These are phyloP conservation scores for Hyla sarda DNA, from an alignment of 2,113 vertebrate species.

Conservation along the genomic window DNA sequence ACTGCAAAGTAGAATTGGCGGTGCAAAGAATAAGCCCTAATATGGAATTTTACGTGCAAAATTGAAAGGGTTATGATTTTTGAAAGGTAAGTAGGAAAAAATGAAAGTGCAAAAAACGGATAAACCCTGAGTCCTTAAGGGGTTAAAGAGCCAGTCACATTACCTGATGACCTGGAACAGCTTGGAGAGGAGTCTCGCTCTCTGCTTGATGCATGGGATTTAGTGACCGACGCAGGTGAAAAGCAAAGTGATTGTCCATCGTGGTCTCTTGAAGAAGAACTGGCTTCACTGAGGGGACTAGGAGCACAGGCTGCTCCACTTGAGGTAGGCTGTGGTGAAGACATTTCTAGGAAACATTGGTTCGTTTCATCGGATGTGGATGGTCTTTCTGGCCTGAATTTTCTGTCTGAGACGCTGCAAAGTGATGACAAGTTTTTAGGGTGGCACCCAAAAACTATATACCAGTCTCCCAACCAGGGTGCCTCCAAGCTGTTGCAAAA, in stretches of 20 bases:
- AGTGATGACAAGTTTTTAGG: slow-evolving; percentile 44
- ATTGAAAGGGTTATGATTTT: no score
- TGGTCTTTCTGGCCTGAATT: slow-evolving; percentile 73
- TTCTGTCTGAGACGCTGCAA: slow-evolving; percentile 72
- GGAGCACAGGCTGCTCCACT: slow-evolving; percentile 70
- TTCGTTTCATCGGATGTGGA: slow-evolving; percentile 82
- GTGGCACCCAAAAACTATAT: not conserved
- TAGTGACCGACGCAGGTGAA: slow-evolving; percentile 60
- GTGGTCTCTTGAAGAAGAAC: slow-evolving; percentile 65
- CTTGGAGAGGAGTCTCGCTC: slow-evolving; percentile 61
- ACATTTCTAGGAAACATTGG: slow-evolving; percentile 68
- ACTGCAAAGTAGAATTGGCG: no score
- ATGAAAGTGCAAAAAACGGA: no score
- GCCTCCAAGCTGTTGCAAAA: no score
- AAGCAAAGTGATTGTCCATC: slow-evolving; percentile 80
- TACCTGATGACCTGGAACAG: slow-evolving; percentile 79
- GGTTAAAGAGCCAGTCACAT: slow-evolving; percentile 18
- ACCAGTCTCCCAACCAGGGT: no score
- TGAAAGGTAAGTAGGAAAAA: no score
- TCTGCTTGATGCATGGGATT: slow-evolving; percentile 67
- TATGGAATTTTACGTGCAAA: no score
- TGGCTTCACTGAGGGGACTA: slow-evolving; percentile 61
- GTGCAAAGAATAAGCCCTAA: no score
- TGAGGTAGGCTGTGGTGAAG: slow-evolving; percentile 85
- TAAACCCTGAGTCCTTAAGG: no score